Base-by-base conservation (phyloP, 2,888 invertebrate species). In the Rhamnusium bicolor region DNA sequence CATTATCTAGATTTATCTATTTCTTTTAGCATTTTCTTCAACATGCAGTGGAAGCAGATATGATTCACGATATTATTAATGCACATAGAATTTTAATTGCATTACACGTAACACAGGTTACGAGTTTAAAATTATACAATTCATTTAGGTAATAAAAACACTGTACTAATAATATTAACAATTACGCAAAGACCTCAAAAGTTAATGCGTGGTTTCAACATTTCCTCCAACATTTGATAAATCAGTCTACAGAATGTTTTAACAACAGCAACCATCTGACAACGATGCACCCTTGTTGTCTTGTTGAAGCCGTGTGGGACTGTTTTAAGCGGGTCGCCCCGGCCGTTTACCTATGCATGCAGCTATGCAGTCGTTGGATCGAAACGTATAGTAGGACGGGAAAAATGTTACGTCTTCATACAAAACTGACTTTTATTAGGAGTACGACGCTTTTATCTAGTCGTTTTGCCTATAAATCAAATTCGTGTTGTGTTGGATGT, bases 331-430 rank as follows among this genome's bases (percentile, higher is more conserved):
- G 74, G 69, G 69, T 46, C 66, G 67, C 16, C 61, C 73, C 70
- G 77, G 77, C 75, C 77, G 66, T 78, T 78, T 78, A 78, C 77
- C 77, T 77, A 76, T 73, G 67, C 72, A 72, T 75, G 74, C 68
- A 70, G 56, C 69, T 74, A 66, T 69, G 70, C 69, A 70, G 63
- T 71, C 29, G 67, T 60, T 40, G 67, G 58, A 74, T 71, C 69
- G 74, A 74, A 71, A 65, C 58, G 49, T 27, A 46, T 29, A 32
- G 24, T 29, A 32, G 24, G 16, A 60, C 29, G 51, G 18, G 24
- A 69, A 61, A 51, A 66, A 49, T 16, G 16, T 47, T 16, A 53
- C 27, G 65, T 29, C 51, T 49, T 47, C 21, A 5, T 27, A 58
- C 58, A 58, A 58, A 58, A 58, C 58, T 16, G 8, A 61, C 21